phyloP scores from a whole-genome alignment of 2,888 invertebrate species.

The Tenthredo scrophulariae region DNA sequence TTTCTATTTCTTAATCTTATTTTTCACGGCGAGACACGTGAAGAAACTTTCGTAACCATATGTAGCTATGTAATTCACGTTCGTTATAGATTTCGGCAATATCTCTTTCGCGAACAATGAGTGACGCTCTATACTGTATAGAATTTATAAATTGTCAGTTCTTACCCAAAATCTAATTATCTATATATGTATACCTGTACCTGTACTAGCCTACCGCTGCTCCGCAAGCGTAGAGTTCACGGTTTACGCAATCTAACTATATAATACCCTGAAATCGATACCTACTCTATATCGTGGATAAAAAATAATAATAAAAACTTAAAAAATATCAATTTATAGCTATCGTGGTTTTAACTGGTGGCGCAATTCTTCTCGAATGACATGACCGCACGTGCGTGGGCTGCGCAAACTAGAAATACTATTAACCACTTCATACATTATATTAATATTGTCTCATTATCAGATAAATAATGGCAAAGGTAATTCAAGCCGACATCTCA shows the following conservation, averaged over 20 bases:
- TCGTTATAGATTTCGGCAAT: slow-evolving; percentile 36
- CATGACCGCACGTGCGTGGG: slow-evolving; percentile 42
- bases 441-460: slow-evolving; percentile 28
- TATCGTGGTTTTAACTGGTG: slow-evolving; percentile 31
- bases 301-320: slow-evolving; percentile 2
- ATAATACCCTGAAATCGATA: slow-evolving; percentile 39
- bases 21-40: slow-evolving; percentile 4
- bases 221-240: neutral
- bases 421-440: neutral
- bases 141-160: slow-evolving; percentile 2
- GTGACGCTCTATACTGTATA: neutral
- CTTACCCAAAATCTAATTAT: slow-evolving; percentile 13
- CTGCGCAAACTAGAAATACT: slow-evolving; percentile 31
- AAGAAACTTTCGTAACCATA: neutral
- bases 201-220: neutral
- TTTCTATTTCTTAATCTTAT: slow-evolving; percentile 34
- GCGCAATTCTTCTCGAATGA: slow-evolving; percentile 45
- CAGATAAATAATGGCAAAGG: neutral
- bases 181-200: neutral
- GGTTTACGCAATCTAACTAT: slow-evolving; percentile 19
- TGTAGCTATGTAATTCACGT: slow-evolving; percentile 3
- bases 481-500: neutral
- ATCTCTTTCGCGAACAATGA: slow-evolving; percentile 1
- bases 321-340: slow-evolving; percentile 20
- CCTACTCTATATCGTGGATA: neutral